These are phyloP conservation scores for Synanthedon tipuliformis DNA, from an alignment of 2,888 invertebrate genomes.

Conservation along the genomic window DNA sequence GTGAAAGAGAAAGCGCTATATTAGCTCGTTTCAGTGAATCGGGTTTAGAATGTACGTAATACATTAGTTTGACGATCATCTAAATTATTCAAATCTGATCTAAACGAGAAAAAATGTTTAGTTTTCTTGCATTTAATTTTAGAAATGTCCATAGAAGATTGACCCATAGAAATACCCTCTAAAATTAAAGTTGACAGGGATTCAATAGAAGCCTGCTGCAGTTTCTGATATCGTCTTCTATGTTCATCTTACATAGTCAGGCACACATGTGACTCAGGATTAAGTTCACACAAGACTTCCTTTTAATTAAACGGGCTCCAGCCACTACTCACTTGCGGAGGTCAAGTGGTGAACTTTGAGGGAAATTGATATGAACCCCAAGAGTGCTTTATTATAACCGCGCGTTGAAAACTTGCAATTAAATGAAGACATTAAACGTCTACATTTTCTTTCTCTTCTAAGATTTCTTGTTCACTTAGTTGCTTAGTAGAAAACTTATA, in stretches of 20 bases:
- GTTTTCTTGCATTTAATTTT: no score
- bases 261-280: constrained; percentile 42
- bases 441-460: no score
- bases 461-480: no score
- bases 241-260: constrained; percentile 10
- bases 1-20: no score
- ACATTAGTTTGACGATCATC: background rate
- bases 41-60: background rate
- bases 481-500: no score
- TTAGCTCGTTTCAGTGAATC: no score
- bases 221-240: no score
- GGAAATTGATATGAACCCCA: constrained; percentile 25
- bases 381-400: constrained; percentile 2
- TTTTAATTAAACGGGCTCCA: constrained; percentile 55
- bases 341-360: constrained; percentile 21
- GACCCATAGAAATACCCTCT: no score
- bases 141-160: no score
- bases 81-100: no score
- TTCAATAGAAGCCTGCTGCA: background rate
- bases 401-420: background rate
- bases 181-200: no score
- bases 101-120: no score
- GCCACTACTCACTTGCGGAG: constrained; percentile 16
- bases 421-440: background rate
- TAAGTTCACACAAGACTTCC: constrained; percentile 50